Evolutionary conservation across 1,140 invertebrate species (phyloP).

Genomic region (Doryteuthis pealeii): DNA sequence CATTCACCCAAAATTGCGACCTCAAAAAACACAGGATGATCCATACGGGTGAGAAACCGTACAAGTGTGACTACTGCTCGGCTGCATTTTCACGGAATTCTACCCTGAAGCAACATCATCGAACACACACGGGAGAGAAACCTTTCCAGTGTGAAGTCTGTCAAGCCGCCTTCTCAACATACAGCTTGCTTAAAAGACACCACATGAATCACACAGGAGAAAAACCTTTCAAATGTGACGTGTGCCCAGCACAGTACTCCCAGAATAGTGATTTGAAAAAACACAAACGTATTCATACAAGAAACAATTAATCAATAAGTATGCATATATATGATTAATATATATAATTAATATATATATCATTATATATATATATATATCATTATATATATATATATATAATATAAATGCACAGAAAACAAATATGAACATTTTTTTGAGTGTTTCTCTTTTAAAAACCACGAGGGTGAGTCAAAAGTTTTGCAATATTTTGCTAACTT

Average conservation of each 20-base stretch:
- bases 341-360: no score
- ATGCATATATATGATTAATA: no score
- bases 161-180: not conserved
- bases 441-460: no score
- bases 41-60: slow-evolving; percentile 9
- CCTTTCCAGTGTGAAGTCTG: slow-evolving; percentile 7
- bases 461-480: no score
- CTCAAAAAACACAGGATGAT: slow-evolving; percentile 8
- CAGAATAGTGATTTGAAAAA: slow-evolving; percentile 87
- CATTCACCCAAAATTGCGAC: slow-evolving; percentile 3
- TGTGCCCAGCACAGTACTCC: slow-evolving; percentile 80
- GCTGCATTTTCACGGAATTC: not conserved
- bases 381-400: no score
- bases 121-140: slow-evolving; percentile 12
- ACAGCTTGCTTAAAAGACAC: slow-evolving; percentile 31
- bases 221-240: slow-evolving; percentile 62
- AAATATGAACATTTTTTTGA: no score
- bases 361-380: no score
- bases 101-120: not conserved
- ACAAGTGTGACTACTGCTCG: slow-evolving; percentile 8
- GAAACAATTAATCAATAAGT: slow-evolving; percentile 63
- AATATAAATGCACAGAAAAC: no score
- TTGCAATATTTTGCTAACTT: no score
- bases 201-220: slow-evolving; percentile 6
- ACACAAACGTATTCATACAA: slow-evolving; percentile 87